Evolutionary conservation across 2,888 invertebrate genomes (phyloP).

Genomic region (Ormia ochracea): DNA sequence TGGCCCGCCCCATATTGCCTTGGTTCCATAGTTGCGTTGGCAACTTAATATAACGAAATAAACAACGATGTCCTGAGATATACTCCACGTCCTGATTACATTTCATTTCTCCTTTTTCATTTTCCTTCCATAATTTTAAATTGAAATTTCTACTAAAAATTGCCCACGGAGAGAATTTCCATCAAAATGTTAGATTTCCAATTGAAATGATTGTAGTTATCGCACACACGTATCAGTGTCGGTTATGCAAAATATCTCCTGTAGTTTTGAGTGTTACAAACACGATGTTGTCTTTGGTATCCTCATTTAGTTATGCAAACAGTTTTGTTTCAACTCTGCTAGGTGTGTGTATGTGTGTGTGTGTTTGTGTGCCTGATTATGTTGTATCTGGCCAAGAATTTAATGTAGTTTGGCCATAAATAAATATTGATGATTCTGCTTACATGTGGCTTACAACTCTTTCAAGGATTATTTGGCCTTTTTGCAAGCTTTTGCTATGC

Average conservation of each 20-base stretch:
- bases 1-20: background rate
- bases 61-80: conserved; percentile 45
- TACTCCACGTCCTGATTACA: background rate
- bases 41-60: conserved; percentile 48
- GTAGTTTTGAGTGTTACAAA: background rate
- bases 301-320: background rate
- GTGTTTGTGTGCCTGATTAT: background rate
- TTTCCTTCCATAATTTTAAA: conserved; percentile 26
- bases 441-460: conserved; percentile 57
- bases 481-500: background rate
- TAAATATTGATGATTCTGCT: conserved; percentile 60
- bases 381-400: conserved; percentile 12
- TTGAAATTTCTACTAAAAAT: background rate
- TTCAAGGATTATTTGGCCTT: conserved; percentile 55
- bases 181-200: conserved; percentile 5
- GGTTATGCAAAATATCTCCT: conserved; percentile 22
- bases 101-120: background rate
- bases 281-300: conserved; percentile 7
- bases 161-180: background rate
- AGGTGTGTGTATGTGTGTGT: background rate
- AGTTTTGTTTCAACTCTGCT: background rate
- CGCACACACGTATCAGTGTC: conserved; percentile 44
- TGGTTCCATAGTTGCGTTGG: conserved; percentile 44
- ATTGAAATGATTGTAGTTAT: conserved; percentile 22
- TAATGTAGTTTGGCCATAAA: conserved; percentile 58